Evolutionary conservation across 2,888 invertebrate genomes (phyloP).

Genomic region (Hedychridium roseum): DNA sequence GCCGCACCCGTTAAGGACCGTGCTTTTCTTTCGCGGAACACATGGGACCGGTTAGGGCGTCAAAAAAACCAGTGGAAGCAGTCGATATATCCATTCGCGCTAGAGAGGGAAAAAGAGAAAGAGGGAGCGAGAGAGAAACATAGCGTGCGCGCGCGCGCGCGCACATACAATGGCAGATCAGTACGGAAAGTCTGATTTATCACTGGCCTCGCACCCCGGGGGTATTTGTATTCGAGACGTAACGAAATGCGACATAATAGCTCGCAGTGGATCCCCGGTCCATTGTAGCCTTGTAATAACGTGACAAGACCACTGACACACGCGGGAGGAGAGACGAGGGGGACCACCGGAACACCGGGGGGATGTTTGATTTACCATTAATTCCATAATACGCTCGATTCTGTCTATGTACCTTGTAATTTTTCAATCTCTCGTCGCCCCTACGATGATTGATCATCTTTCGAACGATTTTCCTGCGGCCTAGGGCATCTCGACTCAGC

Average conservation of each 20-base stretch:
- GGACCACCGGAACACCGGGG: conserved; percentile 13
- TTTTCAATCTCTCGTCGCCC: not conserved
- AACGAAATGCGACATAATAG: conserved; percentile 63
- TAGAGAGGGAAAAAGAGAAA: conserved; percentile 52
- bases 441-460: no score
- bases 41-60: conserved; percentile 35
- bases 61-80: conserved; percentile 21
- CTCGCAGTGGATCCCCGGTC: conserved; percentile 56
- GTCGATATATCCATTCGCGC: conserved; percentile 40
- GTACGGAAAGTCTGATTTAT: conserved; percentile 63
- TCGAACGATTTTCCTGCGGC: no score
- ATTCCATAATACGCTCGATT: conserved; percentile 34
- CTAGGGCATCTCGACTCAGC: no score
- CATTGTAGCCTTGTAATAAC: conserved; percentile 59
- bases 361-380: conserved; percentile 50
- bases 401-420: not conserved
- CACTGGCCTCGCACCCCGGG: conserved; percentile 49
- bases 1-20: conserved; percentile 31
- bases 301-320: conserved; percentile 56
- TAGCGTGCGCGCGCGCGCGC: no score
- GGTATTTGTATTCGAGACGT: conserved; percentile 61
- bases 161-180: conserved; percentile 56
- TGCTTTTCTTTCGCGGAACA: conserved; percentile 25
- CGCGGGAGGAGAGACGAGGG: conserved; percentile 20
- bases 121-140: no score